phyloP scores from a whole-genome alignment of 2,888 invertebrate genomes.

The Amiota minor region DNA sequence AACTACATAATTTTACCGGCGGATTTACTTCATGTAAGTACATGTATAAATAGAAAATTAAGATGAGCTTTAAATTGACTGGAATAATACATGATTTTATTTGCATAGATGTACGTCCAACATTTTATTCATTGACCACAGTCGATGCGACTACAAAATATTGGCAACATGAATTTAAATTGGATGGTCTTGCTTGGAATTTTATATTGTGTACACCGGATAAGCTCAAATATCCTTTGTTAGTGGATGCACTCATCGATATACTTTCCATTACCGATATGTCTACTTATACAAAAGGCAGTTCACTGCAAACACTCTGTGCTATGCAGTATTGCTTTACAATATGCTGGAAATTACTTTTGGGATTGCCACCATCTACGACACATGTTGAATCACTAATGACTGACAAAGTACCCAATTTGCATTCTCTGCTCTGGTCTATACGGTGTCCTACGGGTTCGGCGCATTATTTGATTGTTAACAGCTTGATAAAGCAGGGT shows the following conservation, averaged over 20 bases:
- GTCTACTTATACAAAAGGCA: conserved; percentile 73
- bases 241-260: conserved; percentile 89
- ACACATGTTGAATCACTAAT: conserved; percentile 88
- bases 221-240: conserved; percentile 88
- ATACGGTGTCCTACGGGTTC: conserved; percentile 88
- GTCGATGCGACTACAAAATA: conserved; percentile 75
- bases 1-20: conserved; percentile 78
- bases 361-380: conserved; percentile 91
- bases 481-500: conserved; percentile 91
- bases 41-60: conserved; percentile 7
- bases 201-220: conserved; percentile 94
- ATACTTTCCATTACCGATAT: conserved; percentile 87
- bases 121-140: conserved; percentile 91
- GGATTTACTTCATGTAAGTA: conserved; percentile 68
- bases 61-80: neutral
- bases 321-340: conserved; percentile 93
- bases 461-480: conserved; percentile 88
- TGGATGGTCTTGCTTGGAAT: conserved; percentile 94
- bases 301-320: conserved; percentile 79
- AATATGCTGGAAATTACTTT: conserved; percentile 78
- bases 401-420: conserved; percentile 80
- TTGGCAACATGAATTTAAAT: conserved; percentile 85
- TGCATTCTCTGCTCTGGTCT: conserved; percentile 92
- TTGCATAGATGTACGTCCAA: conserved; percentile 82
- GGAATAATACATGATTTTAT: conserved; percentile 1